phyloP scores from a whole-genome alignment of 2,888 invertebrate species.

The Hypolimnas misippus region DNA sequence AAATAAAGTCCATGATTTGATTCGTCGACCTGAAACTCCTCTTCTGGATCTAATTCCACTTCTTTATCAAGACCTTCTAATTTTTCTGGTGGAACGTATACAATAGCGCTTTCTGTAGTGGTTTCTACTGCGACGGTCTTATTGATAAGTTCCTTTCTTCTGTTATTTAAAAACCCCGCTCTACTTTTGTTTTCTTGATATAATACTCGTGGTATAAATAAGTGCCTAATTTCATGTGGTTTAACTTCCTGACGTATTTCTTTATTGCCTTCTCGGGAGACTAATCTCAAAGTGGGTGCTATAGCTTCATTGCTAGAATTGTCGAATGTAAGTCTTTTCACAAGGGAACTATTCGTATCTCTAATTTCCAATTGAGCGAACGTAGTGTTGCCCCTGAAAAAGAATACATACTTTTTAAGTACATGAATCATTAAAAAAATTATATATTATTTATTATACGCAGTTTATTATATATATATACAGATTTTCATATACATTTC shows the following conservation, averaged over 20 bases:
- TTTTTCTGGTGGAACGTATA: constrained; percentile 78
- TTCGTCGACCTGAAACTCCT: constrained; percentile 82
- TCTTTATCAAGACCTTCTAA: constrained; percentile 76
- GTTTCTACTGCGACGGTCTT: constrained; percentile 60
- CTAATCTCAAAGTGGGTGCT: constrained; percentile 61
- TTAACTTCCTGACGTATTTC: constrained; percentile 73
- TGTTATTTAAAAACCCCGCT: constrained; percentile 71
- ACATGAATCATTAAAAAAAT: background rate
- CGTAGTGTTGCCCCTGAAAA: constrained; percentile 76
- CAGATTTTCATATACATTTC: too few relatives aligned
- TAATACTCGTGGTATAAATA: constrained; percentile 68
- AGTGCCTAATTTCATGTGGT: constrained; percentile 74
- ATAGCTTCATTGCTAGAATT: constrained; percentile 69
- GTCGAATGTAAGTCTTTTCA: constrained; percentile 72
- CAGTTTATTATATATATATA: too few relatives aligned
- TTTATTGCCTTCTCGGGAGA: constrained; percentile 69
- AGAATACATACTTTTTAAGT: constrained; percentile 24
- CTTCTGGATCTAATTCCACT: constrained; percentile 77
- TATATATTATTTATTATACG: too few relatives aligned
- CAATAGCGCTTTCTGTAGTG: constrained; percentile 64
- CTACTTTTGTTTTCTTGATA: constrained; percentile 72
- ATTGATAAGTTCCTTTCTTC: constrained; percentile 59
- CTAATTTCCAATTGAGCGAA: constrained; percentile 76
- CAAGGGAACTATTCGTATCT: constrained; percentile 68
- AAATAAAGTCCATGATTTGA: constrained; percentile 80